Percentiles rank a stretch among this genome's conserved stretches.
phyloP scores from a whole-genome alignment of 2,797 vertebrate genomes.

The Telmatherina bonti region DNA sequence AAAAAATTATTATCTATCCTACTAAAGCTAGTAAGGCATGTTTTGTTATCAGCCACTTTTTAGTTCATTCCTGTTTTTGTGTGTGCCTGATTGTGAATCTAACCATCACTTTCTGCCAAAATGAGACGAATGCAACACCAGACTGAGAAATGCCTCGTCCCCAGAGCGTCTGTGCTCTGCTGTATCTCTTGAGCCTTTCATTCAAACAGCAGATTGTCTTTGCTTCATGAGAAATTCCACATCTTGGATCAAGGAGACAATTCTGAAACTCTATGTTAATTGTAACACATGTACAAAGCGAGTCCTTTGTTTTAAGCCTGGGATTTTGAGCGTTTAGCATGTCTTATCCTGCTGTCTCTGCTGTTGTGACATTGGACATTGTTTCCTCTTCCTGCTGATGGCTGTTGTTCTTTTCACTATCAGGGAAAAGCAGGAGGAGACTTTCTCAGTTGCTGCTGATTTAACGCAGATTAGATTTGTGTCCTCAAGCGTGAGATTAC shows the following conservation, averaged over 20 bases:
- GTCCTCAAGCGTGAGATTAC: constrained; percentile 50
- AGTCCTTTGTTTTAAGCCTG: constrained; percentile 56
- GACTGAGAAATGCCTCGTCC: constrained; percentile 53
- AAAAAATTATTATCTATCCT: not conserved
- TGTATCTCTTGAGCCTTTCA: constrained; percentile 62
- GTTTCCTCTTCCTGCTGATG: constrained; percentile 75
- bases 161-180: constrained; percentile 44
- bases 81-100: constrained; percentile 62
- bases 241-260: constrained; percentile 44
- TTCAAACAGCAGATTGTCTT: constrained; percentile 72
- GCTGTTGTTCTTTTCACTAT: constrained; percentile 77
- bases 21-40: not conserved
- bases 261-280: constrained; percentile 50
- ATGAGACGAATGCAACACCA: constrained; percentile 65
- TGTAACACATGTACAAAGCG: constrained; percentile 50
- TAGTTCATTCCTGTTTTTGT: constrained; percentile 10
- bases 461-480: constrained; percentile 76
- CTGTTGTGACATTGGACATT: constrained; percentile 68
- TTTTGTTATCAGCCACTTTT: constrained; percentile 9
- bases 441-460: constrained; percentile 82
- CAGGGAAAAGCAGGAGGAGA: constrained; percentile 65
- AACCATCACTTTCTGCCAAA: constrained; percentile 67
- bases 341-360: constrained; percentile 50
- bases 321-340: constrained; percentile 46
- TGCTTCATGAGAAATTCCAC: constrained; percentile 56